Conservation (phyloP, 2,888 invertebrate species). For the Drosophila anomalata region DNA sequence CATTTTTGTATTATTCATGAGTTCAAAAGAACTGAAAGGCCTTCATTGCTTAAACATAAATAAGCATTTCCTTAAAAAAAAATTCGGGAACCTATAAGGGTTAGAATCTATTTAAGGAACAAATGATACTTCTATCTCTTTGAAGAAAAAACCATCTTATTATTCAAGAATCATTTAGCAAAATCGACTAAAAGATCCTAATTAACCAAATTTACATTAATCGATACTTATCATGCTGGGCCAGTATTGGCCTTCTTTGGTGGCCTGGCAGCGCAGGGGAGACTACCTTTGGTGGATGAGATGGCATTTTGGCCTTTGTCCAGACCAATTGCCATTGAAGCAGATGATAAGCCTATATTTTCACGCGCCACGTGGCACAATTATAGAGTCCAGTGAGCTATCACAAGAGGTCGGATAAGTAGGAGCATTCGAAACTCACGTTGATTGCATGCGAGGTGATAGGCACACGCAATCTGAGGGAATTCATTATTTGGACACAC, state of each 20-base stretch:
- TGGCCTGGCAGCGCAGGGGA: no score
- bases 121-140: no score
- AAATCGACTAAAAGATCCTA: background rate
- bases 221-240: no score
- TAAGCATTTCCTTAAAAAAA: no score
- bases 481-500: constrained; percentile 35
- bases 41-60: no score
- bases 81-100: background rate
- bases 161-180: no score
- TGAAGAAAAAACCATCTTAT: no score
- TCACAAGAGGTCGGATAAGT: constrained; percentile 10
- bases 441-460: constrained; percentile 16
- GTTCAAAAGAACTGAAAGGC: background rate
- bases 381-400: constrained; percentile 42
- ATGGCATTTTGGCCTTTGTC: background rate
- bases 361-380: constrained; percentile 70
- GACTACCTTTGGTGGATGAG: background rate
- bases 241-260: no score
- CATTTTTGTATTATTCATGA: background rate
- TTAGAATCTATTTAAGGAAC: background rate
- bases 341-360: constrained; percentile 54
- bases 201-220: background rate
- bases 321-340: constrained; percentile 19
- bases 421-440: constrained; percentile 44
- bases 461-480: constrained; percentile 31